Evolutionary conservation across 2,113 vertebrate species (phyloP).

Genomic region (Sus scrofa): DNA sequence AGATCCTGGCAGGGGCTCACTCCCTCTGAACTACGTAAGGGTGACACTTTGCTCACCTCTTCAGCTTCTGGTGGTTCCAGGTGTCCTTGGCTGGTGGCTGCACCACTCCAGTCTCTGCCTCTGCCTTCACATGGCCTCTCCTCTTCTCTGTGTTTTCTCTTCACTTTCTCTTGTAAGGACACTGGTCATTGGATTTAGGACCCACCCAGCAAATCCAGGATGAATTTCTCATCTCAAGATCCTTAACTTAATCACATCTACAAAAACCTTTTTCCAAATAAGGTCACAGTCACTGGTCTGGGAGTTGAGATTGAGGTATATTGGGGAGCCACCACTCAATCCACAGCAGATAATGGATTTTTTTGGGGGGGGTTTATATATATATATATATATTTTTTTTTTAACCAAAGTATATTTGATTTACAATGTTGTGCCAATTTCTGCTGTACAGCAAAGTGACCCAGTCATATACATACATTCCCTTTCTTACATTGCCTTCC

Average conservation of each 20-base stretch:
- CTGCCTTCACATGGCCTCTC: rapidly evolving
- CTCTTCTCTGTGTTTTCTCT: neutral
- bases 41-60: neutral
- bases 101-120: neutral
- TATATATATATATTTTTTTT: no score
- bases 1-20: neutral
- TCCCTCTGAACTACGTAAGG: rapidly evolving
- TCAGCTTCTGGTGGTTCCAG: neutral
- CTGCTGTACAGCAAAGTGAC: no score
- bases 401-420: no score
- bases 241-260: neutral
- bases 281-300: neutral
- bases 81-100: neutral
- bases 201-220: neutral
- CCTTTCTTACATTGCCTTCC: no score
- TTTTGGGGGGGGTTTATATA: no score
- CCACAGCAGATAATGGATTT: no score
- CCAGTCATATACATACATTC: no score
- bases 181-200: neutral
- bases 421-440: no score
- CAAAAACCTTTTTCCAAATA: neutral
- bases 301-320: neutral
- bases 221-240: neutral
- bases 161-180: neutral
- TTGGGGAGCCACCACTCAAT: neutral